phyloP scores from a whole-genome alignment of 2,113 vertebrate genomes.

The Malurus elegans region DNA sequence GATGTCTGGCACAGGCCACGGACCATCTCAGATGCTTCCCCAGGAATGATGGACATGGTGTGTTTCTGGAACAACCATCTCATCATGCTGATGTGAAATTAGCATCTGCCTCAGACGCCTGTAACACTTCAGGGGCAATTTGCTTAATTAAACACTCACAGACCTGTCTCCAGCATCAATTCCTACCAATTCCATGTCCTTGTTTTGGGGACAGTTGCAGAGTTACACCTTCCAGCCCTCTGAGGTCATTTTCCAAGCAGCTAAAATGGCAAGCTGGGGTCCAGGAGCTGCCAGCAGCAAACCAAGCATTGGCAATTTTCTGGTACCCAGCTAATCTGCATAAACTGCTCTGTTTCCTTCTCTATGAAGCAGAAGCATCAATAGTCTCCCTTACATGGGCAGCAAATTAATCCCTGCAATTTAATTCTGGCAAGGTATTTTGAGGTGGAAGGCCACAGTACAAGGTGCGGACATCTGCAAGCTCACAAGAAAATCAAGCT shows the following conservation, averaged over 20 bases:
- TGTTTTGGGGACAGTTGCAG: background rate
- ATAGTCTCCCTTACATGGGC: background rate
- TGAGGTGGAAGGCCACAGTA: background rate
- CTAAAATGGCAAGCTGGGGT: background rate
- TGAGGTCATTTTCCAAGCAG: background rate
- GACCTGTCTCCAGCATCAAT: background rate
- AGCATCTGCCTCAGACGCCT: background rate
- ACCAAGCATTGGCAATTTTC: background rate
- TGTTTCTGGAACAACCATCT: background rate
- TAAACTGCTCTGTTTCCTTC: background rate
- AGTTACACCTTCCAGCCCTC: background rate
- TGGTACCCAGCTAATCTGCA: background rate
- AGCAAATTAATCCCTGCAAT: background rate
- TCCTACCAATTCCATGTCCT: background rate
- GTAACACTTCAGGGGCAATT: background rate
- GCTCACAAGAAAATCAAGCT: background rate
- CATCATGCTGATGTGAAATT: background rate
- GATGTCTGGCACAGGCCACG: background rate
- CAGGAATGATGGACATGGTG: background rate
- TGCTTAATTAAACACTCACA: background rate
- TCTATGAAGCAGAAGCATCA: background rate
- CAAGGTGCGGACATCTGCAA: background rate
- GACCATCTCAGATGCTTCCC: background rate
- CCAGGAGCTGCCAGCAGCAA: background rate
- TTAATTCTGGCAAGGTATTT: background rate